Evolutionary conservation across 1,140 invertebrate genomes (phyloP), one percentile per base, ranked within the genome.

Genomic region (Drosophila teissieri): DNA sequence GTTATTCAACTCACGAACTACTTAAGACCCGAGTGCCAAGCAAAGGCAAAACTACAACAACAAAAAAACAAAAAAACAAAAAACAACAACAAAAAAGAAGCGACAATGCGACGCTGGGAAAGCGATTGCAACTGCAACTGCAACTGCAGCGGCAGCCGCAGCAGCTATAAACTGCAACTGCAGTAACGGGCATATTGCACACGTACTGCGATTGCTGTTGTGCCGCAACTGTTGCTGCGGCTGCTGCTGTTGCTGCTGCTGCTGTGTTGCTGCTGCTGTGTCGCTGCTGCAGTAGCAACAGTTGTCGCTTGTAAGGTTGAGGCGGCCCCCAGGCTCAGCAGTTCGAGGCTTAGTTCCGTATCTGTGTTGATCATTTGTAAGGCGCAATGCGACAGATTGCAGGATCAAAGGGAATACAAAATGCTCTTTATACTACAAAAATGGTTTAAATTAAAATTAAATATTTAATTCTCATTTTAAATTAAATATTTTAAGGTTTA

Each of bases 1-100:
- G 86, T 90, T 90, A 90, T 90, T 90, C 85, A 90, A 90, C 85
- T 90, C 85, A 90, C 85, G 85, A 90, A 90, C 85, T 90, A 90
- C 85, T 90, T 90, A 90, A 85, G 86, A 90, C 88, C 75, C 80
- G 53, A 65, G 60, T 46, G 40, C 51, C 53, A 49, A 37, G 62
- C 73, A 52, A 69, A 68, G 63, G 65, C 52, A 73, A 70, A 40
- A 37, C 2, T 10, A 37, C 45, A 57, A 39, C n/a, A 36, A 39
- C 19, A 70, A 10, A 19, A 12, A 10, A 19, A 12, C 22, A 7
- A 54, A 56, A n/a, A 14, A 36, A 27, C 44, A 17, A 36, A 54
- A 85, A 86, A 75, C 78, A 82, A 88, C 12, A 14, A 39, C n/a
- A 37, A 37, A 63, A 86, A 86, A 85, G 82, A 88, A 85, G 83